Evolutionary conservation across 1,140 invertebrate species (phyloP).

Genomic region (Lordiphosa collinella): DNA sequence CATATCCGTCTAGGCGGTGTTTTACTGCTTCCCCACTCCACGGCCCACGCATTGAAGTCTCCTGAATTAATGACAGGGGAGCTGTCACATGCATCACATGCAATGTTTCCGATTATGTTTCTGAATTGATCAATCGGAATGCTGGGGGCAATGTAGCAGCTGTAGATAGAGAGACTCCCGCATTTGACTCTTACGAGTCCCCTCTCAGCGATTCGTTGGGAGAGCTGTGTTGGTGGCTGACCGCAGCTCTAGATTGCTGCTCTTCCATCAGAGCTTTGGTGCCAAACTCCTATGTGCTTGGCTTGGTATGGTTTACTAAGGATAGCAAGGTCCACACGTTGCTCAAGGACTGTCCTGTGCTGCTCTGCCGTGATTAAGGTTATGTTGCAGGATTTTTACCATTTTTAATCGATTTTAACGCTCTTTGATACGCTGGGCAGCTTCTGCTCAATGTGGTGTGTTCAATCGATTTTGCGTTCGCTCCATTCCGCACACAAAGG

Average conservation of each 20-base stretch:
- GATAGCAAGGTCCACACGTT: too few relatives aligned
- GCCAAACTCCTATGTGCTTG: not conserved
- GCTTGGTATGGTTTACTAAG: not conserved
- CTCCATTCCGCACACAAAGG: too few relatives aligned
- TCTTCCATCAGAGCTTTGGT: not conserved
- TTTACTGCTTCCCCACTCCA: constrained; percentile 3
- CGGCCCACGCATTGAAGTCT: constrained; percentile 11
- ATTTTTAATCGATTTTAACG: too few relatives aligned
- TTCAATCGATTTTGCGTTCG: too few relatives aligned
- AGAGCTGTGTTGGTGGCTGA: not conserved
- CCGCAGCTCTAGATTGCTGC: not conserved
- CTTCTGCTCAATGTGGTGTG: too few relatives aligned
- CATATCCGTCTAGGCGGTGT: not conserved
- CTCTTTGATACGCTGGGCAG: not conserved
- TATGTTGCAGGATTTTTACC: too few relatives aligned
- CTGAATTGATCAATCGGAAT: not conserved
- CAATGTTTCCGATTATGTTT: not conserved
- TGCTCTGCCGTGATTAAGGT: too few relatives aligned
- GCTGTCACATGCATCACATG: not conserved
- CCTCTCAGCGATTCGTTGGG: not conserved
- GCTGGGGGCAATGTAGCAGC: constrained; percentile 4
- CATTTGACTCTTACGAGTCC: not conserved
- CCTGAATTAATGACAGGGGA: constrained; percentile 2
- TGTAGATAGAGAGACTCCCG: not conserved
- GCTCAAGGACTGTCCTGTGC: too few relatives aligned